Percentiles rank a stretch among this genome's conserved stretches.
Conservation (phyloP, 2,797 vertebrate species). For the Chelmon rostratus region DNA sequence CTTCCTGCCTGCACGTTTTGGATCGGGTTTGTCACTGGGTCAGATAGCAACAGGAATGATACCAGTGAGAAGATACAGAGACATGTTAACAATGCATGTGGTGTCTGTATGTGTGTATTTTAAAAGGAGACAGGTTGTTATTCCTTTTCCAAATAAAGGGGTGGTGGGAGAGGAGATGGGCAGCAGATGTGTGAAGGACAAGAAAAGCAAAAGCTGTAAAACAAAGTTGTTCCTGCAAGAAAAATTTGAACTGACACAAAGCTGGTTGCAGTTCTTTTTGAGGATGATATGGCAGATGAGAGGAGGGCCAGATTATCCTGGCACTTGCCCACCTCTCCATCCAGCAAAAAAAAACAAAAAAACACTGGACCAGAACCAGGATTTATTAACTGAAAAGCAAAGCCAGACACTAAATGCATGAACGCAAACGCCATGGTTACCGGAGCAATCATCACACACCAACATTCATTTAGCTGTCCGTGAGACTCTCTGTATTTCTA, state of each 20-base stretch:
- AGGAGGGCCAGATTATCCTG: constrained; percentile 25
- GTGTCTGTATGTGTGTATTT: constrained; percentile 57
- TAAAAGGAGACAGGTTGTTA: constrained; percentile 70
- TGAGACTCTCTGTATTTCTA: constrained; percentile 18
- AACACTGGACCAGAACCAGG: constrained; percentile 31
- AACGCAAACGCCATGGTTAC: constrained; percentile 40
- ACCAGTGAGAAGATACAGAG: constrained; percentile 39
- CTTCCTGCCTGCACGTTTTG: constrained; percentile 38
- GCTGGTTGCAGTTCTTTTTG: constrained; percentile 19
- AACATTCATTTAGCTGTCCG: constrained; percentile 36
- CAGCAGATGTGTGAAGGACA: constrained; percentile 67
- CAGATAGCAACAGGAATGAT: constrained; percentile 59
- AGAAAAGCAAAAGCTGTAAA: constrained; percentile 38
- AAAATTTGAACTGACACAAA: constrained; percentile 18
- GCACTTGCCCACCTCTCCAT: not conserved
- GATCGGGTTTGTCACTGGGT: constrained; percentile 68
- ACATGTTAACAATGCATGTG: constrained; percentile 45
- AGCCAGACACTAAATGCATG: constrained; percentile 32
- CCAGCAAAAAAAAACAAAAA: constrained; percentile 43
- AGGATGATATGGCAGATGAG: constrained; percentile 26
- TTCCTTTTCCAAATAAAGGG: constrained; percentile 70
- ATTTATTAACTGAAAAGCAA: constrained; percentile 41
- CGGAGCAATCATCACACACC: constrained; percentile 21
- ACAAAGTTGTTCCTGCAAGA: constrained; percentile 23
- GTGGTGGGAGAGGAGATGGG: constrained; percentile 54